A percentile compares a stretch with the other conserved stretches of the same genome.
Evolutionary conservation across 2,797 vertebrate genomes (phyloP).

Genomic region (Chloroceryle amazona): DNA sequence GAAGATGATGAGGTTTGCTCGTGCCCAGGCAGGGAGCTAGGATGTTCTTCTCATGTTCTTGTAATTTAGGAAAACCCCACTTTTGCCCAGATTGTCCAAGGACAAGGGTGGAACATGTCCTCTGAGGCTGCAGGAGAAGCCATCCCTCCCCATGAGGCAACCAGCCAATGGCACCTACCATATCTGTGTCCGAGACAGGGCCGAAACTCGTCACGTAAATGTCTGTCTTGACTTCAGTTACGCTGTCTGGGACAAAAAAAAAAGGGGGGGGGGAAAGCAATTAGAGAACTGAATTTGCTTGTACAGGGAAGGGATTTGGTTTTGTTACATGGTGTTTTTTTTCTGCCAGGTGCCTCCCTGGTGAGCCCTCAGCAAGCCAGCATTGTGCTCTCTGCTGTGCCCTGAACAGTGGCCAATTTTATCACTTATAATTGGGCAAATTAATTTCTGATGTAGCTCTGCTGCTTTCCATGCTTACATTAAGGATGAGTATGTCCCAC

Average conservation of each 20-base stretch:
- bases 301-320: neutral
- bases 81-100: neutral
- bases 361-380: neutral
- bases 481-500: neutral
- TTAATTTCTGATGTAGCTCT: neutral
- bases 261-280: neutral
- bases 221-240: slow-evolving; percentile 98
- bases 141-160: neutral
- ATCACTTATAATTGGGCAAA: neutral
- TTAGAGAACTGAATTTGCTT: slow-evolving; percentile 37
- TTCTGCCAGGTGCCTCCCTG: neutral
- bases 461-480: neutral
- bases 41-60: neutral
- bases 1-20: neutral
- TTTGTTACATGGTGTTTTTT: neutral
- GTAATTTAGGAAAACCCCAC: neutral
- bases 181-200: slow-evolving; percentile 97
- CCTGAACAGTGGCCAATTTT: slow-evolving; percentile 2
- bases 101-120: fast-evolving
- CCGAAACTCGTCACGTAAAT: slow-evolving; percentile 99
- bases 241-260: slow-evolving; percentile 84
- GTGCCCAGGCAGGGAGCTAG: neutral
- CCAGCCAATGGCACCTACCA: slow-evolving; percentile 86
- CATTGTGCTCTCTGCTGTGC: neutral
- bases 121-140: neutral